These are phyloP conservation scores for Lichenostomus cassidix DNA, from an alignment of 2,113 vertebrate genomes.

Conservation along the genomic window DNA sequence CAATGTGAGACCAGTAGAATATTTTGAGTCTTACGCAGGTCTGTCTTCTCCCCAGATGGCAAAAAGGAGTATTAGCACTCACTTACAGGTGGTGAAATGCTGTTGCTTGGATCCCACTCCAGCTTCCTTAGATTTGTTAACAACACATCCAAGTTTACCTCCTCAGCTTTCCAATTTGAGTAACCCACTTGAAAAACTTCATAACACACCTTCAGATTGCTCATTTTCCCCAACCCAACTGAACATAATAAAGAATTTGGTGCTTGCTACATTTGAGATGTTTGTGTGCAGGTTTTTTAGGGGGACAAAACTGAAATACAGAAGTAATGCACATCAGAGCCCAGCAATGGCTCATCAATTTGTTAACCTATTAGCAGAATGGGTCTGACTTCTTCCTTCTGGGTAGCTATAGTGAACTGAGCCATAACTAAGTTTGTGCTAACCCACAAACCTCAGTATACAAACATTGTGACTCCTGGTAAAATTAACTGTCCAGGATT, in stretches of 20 bases:
- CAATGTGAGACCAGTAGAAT: not conserved
- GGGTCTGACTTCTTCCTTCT: not conserved
- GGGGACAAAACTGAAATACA: not conserved
- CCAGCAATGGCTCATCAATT: not conserved
- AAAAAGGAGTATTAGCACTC: not conserved
- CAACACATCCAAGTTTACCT: not conserved
- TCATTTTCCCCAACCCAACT: not conserved
- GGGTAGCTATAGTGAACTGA: not conserved
- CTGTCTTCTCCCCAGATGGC: not conserved
- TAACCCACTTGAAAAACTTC: not conserved
- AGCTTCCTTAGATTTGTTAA: not conserved
- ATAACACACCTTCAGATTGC: not conserved
- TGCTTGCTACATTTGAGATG: not conserved
- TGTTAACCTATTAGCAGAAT: not conserved
- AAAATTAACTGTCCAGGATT: not conserved
- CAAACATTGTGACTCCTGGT: not conserved
- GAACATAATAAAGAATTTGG: not conserved
- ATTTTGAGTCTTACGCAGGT: not conserved
- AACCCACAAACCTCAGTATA: not conserved
- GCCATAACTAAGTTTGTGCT: not conserved
- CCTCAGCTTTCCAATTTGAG: not conserved
- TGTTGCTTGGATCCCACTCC: not conserved
- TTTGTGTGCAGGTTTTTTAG: not conserved
- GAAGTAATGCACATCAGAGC: not conserved
- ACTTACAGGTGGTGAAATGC: not conserved